phyloP scores from a whole-genome alignment of 2,113 vertebrate genomes.

The Peromyscus leucopus region DNA sequence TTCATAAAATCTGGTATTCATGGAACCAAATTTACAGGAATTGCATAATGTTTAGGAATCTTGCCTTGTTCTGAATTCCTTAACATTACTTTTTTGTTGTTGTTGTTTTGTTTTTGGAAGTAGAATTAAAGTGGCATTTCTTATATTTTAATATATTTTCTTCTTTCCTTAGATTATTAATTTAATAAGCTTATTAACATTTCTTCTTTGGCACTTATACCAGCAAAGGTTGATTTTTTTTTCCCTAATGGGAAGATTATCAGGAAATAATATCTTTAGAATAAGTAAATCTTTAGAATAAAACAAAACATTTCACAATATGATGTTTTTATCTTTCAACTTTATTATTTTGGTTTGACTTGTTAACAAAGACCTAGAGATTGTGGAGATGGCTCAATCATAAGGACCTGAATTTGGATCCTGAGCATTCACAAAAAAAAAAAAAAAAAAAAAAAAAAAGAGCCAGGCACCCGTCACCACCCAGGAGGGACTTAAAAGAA shows the following conservation, averaged over 20 bases:
- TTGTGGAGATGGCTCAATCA: no score
- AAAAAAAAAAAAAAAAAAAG: not conserved
- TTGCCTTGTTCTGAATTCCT: not conserved
- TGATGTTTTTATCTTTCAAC: not conserved
- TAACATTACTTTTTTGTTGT: constrained; percentile 18
- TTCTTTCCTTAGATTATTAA: not conserved
- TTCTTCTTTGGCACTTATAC: not conserved
- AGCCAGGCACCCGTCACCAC: not conserved
- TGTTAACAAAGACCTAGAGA: not conserved
- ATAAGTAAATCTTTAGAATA: constrained; percentile 18
- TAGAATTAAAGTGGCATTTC: constrained; percentile 7
- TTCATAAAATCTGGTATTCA: not conserved
- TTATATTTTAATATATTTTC: constrained; percentile 3
- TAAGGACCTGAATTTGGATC: no score
- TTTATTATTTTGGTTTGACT: not conserved
- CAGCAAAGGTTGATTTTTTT: not conserved
- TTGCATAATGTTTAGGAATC: not conserved
- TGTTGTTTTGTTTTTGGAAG: not conserved
- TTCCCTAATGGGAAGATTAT: constrained; percentile 14
- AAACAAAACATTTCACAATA: not conserved
- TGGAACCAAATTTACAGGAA: not conserved
- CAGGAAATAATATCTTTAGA: not conserved
- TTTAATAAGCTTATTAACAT: not conserved
- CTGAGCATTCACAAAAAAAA: not conserved
- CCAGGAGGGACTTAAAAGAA: not conserved